Evolutionary conservation across 2,113 vertebrate genomes (phyloP).

Genomic region (Alces alces): DNA sequence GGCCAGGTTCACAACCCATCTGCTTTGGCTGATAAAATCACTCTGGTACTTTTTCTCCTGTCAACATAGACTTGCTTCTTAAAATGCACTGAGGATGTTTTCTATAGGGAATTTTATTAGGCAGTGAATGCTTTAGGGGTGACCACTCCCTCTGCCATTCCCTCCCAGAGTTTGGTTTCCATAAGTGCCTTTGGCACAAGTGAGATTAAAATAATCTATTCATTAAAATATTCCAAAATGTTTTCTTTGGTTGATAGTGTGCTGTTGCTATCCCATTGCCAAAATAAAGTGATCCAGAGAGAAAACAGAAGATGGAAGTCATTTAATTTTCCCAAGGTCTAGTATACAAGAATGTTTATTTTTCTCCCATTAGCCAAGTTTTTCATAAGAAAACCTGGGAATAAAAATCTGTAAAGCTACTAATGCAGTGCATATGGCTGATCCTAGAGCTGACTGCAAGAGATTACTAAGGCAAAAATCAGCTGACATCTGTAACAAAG

Average conservation of each 20-base stretch:
- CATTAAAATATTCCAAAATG: not conserved
- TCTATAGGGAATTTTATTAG: constrained; percentile 15
- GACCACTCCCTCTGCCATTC: not conserved
- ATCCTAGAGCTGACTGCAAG: constrained; percentile 17
- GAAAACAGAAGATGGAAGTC: constrained; percentile 29
- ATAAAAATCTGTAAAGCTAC: constrained; percentile 23
- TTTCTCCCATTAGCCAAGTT: constrained; percentile 23
- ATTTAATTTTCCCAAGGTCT: constrained; percentile 33
- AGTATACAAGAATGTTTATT: constrained; percentile 11
- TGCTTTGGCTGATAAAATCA: constrained; percentile 50
- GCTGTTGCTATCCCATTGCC: not conserved
- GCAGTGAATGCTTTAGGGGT: not conserved
- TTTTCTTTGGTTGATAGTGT: constrained; percentile 6
- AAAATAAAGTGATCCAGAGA: constrained; percentile 29
- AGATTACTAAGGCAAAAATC: constrained; percentile 27
- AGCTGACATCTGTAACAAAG: constrained; percentile 61
- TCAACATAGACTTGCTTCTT: constrained; percentile 45
- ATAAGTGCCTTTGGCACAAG: constrained; percentile 30
- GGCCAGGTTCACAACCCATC: constrained; percentile 43
- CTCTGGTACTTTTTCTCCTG: constrained; percentile 16
- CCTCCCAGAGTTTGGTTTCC: not conserved
- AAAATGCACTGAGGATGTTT: constrained; percentile 16
- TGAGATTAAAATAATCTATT: constrained; percentile 20
- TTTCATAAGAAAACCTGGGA: constrained; percentile 46
- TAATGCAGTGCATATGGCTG: constrained; percentile 27